phyloP scores from a whole-genome alignment of 2,888 invertebrate genomes.

The Parnassius apollo region DNA sequence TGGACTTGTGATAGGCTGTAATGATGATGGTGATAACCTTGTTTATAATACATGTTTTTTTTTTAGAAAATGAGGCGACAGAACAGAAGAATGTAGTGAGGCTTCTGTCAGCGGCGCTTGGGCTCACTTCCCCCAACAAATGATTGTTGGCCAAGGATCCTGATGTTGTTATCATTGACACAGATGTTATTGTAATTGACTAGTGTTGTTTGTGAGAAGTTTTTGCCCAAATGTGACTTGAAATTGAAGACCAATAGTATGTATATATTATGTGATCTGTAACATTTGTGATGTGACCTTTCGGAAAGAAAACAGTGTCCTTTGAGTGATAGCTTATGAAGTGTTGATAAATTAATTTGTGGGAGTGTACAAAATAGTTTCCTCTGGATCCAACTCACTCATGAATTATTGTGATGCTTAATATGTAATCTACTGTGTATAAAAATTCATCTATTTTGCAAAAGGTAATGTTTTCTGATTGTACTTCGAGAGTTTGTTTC shows the following conservation, averaged over 20 bases:
- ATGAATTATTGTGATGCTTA: no score
- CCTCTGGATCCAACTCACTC: no score
- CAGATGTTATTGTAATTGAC: constrained; percentile 37
- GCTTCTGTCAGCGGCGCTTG: constrained; percentile 89
- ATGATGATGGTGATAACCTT: no score
- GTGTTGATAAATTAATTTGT: constrained; percentile 1
- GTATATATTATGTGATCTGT: neutral
- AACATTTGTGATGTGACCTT: neutral
- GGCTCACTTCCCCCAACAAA: constrained; percentile 77
- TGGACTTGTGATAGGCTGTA: no score
- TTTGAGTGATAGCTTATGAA: neutral
- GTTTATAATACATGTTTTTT: neutral
- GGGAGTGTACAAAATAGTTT: neutral
- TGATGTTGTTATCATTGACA: neutral
- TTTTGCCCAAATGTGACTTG: constrained; percentile 4
- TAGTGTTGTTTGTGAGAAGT: constrained; percentile 25
- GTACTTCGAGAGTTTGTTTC: no score
- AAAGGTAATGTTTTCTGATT: no score
- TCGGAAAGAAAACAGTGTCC: no score
- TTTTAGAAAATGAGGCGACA: constrained; percentile 85
- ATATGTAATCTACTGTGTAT: no score
- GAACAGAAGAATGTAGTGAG: constrained; percentile 90
- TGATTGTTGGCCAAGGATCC: constrained; percentile 46
- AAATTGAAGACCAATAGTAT: neutral
- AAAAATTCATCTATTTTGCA: no score